Conservation (phyloP, 2,113 vertebrate genomes). For the Forbesichthys agassizii region DNA sequence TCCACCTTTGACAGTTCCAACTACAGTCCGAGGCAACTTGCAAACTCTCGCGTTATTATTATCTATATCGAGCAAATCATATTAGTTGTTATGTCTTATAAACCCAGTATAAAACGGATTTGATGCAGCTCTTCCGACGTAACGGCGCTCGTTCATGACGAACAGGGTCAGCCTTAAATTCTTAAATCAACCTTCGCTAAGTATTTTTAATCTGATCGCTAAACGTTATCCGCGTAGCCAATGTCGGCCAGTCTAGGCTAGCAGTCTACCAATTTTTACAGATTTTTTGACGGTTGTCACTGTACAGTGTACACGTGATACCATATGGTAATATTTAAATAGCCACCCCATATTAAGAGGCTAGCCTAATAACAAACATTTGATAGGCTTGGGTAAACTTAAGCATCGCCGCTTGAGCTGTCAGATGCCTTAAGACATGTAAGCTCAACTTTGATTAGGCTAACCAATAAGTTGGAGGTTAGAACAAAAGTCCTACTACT, state of each 20-base stretch:
- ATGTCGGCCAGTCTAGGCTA: conserved; percentile 6
- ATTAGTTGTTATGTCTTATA: conserved; percentile 54
- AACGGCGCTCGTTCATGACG: conserved; percentile 70
- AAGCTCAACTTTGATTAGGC: no score
- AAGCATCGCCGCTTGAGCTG: conserved; percentile 8
- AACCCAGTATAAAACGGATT: conserved; percentile 61
- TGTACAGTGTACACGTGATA: not conserved
- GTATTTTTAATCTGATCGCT: conserved; percentile 32
- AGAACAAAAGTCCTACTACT: no score
- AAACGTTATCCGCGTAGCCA: conserved; percentile 12
- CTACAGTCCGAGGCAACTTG: conserved; percentile 77
- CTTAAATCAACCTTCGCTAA: conserved; percentile 54
- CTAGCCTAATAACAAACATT: not conserved
- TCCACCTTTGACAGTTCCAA: conserved; percentile 85
- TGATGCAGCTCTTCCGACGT: conserved; percentile 70
- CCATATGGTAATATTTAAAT: not conserved
- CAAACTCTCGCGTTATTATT: conserved; percentile 83
- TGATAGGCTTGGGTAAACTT: not conserved
- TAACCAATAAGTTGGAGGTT: no score
- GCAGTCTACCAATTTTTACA: not conserved
- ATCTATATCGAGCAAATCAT: conserved; percentile 60
- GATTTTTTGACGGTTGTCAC: not conserved
- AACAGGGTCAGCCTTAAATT: conserved; percentile 64
- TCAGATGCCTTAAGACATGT: not conserved
- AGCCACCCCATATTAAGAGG: not conserved